phyloP scores from a whole-genome alignment of 2,888 invertebrate genomes.

The Ypsolopha scabrella region DNA sequence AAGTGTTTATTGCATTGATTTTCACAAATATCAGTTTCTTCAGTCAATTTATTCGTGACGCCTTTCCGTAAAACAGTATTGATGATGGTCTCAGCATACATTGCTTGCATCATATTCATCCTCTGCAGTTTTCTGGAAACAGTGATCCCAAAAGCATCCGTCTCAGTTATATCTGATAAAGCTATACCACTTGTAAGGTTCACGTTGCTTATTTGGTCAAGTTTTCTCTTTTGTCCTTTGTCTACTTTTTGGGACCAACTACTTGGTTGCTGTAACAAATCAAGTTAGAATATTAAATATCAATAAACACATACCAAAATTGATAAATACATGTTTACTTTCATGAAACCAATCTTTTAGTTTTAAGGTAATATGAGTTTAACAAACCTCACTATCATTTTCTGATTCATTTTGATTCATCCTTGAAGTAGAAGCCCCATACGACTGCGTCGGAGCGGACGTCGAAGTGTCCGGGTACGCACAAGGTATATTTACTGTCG shows the following conservation, averaged over 20 bases:
- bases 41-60: constrained; percentile 13
- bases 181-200: neutral
- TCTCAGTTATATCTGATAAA: constrained; percentile 9
- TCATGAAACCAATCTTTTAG: too few relatives aligned
- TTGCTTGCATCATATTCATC: constrained; percentile 15
- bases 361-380: too few relatives aligned
- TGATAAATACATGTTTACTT: too few relatives aligned
- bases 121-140: constrained; percentile 15
- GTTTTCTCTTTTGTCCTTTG: neutral
- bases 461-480: neutral
- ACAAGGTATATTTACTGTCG: neutral
- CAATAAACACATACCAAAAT: too few relatives aligned
- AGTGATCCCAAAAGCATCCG: constrained; percentile 15
- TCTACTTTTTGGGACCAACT: neutral
- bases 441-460: neutral
- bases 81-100: constrained; percentile 18
- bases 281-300: neutral
- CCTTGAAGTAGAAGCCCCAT: neutral
- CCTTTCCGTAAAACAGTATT: constrained; percentile 15
- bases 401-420: too few relatives aligned
- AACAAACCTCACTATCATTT: too few relatives aligned
- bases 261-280: neutral
- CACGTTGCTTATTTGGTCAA: too few relatives aligned
- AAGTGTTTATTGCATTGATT: constrained; percentile 5
- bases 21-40: constrained; percentile 16